Evolutionary conservation across 1,140 invertebrate species (phyloP), one percentile per base, ranked within the genome.

Genomic region (Glomeris maerens): DNA sequence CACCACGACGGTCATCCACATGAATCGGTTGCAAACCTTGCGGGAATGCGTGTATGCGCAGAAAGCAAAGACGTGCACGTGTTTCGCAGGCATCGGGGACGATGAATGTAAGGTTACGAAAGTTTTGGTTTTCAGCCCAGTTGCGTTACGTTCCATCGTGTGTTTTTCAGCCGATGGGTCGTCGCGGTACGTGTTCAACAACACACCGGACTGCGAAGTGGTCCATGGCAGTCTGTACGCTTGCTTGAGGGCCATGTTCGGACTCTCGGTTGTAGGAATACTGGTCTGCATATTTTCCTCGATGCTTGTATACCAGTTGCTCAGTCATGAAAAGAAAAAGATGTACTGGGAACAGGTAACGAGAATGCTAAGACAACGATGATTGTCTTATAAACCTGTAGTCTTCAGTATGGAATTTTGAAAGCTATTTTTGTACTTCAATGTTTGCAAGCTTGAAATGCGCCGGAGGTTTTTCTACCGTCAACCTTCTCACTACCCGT

Each of bases 1-100:
- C 17, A 90, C 87, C 1, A 92, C 87, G 0, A 90, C 85, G 0
- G 84, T 90, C n/a, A 79, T 91, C 49, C 87, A 92, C 64, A 89
- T 92, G 85, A 88, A 86, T 59, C 74, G 86, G 50, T 67, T 92
- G 22, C 87, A 92, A 66, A 84, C 82, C 0, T 65, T 91, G 21
- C 74, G 81, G 54, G 83, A 89, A 63, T 92, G 87, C 60, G 80
- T 85, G 54, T 92, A 89, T 64, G 85, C 83, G 0, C 74, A 78
- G 57, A 73, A 79, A 62, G 78, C 80, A 0, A 72, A 77, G 50
- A 82, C 80, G 0, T 87, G 83, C 60, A 84, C 80, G 3, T 87
- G 83, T 59, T 82, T 63, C 22, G 59, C 57, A 40, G 59, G 49
- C 31, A 59, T 54, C 40, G 53, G 27, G 14, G 55, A 56, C 25